phyloP scores from a whole-genome alignment of 2,797 vertebrate genomes.

The Salarias fasciatus region DNA sequence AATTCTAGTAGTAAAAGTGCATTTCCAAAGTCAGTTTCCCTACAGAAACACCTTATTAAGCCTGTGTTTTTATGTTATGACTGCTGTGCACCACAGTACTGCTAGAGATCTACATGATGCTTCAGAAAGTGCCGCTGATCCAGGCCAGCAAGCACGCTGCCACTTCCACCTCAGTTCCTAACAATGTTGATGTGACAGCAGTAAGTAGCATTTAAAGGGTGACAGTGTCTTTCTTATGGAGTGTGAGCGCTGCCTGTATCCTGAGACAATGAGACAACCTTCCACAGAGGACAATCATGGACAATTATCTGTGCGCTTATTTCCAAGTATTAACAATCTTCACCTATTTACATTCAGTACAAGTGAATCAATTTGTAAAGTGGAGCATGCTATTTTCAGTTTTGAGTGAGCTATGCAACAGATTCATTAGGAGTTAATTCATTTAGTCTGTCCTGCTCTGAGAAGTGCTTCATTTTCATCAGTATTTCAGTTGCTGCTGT shows the following conservation, averaged over 20 bases:
- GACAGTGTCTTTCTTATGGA: too few relatives aligned
- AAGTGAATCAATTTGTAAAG: too few relatives aligned
- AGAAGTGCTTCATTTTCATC: conserved; percentile 24
- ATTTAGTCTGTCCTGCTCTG: conserved; percentile 5
- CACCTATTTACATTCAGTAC: too few relatives aligned
- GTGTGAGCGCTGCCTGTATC: not conserved
- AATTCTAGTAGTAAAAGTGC: not conserved
- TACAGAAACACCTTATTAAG: conserved; percentile 44
- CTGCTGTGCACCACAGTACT: conserved; percentile 23
- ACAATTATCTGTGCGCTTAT: not conserved
- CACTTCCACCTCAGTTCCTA: conserved; percentile 20
- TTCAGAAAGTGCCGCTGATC: conserved; percentile 40
- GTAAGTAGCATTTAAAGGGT: too few relatives aligned
- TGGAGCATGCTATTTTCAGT: not conserved
- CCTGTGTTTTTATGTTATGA: conserved; percentile 26
- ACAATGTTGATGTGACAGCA: not conserved
- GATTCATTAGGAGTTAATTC: conserved; percentile 4
- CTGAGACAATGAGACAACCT: conserved; percentile 11
- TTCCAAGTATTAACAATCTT: not conserved
- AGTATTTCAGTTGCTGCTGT: conserved; percentile 8
- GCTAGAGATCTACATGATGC: conserved; percentile 21
- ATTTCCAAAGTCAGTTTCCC: too few relatives aligned
- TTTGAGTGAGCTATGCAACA: not conserved
- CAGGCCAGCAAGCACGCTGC: conserved; percentile 10
- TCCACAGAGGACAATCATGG: not conserved